Percentiles rank a stretch among this genome's conserved stretches.
These are phyloP conservation scores for Hololepta plana DNA, from an alignment of 2,888 invertebrate genomes.

Conservation along the genomic window DNA sequence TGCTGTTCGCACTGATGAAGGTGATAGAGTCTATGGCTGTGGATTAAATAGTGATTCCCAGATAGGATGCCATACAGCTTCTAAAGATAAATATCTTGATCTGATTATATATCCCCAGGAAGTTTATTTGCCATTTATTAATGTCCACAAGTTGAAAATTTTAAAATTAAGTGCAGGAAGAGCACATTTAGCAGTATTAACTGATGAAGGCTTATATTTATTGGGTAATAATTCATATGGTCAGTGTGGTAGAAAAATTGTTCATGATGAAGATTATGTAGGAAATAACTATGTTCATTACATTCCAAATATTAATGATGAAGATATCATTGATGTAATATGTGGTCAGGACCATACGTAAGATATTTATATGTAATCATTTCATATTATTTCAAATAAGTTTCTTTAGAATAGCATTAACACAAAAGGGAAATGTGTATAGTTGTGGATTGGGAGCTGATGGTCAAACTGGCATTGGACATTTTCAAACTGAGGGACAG, in stretches of 20 bases:
- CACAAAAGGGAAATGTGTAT: slow-evolving; percentile 62
- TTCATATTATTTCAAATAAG: slow-evolving; percentile 10
- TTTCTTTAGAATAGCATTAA: slow-evolving; percentile 49
- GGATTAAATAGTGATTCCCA: slow-evolving; percentile 90
- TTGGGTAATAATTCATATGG: slow-evolving; percentile 88
- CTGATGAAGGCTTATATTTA: slow-evolving; percentile 59
- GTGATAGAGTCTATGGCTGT: slow-evolving; percentile 61
- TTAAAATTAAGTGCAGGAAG: slow-evolving; percentile 59
- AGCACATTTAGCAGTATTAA: slow-evolving; percentile 68
- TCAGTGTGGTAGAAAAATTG: slow-evolving; percentile 74
- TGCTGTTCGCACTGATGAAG: slow-evolving; percentile 44
- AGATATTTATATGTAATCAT: slow-evolving; percentile 7
- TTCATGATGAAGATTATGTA: slow-evolving; percentile 55
- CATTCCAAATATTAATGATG: slow-evolving; percentile 42
- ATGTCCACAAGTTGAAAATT: slow-evolving; percentile 34
- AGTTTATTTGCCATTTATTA: slow-evolving; percentile 43
- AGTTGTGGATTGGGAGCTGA: slow-evolving; percentile 90
- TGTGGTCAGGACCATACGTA: slow-evolving; percentile 89
- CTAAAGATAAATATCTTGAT: slow-evolving; percentile 40
- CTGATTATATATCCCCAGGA: slow-evolving; percentile 52
- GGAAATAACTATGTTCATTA: slow-evolving; percentile 47
- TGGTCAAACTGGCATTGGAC: slow-evolving; percentile 79
- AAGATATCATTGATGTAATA: slow-evolving; percentile 43
- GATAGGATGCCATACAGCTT: slow-evolving; percentile 49
- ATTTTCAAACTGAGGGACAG: slow-evolving; percentile 38